Evolutionary conservation across 2,113 vertebrate genomes (phyloP).

Genomic region (Melanostigma gelatinosum): DNA sequence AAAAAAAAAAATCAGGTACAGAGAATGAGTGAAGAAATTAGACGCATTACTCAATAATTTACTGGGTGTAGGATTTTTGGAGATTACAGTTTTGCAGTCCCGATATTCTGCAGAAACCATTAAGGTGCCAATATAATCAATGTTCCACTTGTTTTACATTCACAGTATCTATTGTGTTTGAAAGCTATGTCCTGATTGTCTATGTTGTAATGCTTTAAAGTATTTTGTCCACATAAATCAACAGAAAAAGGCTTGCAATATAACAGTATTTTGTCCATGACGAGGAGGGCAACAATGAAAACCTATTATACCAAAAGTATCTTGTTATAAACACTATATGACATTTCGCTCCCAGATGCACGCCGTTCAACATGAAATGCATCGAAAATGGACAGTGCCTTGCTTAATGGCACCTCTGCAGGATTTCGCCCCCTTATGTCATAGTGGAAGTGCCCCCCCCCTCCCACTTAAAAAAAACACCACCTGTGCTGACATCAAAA

Average conservation of each 20-base stretch:
- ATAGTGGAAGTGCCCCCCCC: not conserved
- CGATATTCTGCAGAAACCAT: not conserved
- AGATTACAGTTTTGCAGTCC: not conserved
- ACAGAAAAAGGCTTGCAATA: not conserved
- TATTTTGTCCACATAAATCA: not conserved
- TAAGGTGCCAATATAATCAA: not conserved
- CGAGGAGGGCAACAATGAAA: not conserved
- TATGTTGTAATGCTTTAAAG: not conserved
- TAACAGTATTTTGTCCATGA: not conserved
- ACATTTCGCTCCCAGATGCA: not conserved
- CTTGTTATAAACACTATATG: not conserved
- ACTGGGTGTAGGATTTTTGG: not conserved
- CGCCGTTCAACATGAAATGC: not conserved
- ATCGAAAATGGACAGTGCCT: not conserved
- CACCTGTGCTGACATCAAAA: not conserved
- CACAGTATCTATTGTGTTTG: not conserved
- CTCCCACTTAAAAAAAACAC: not conserved
- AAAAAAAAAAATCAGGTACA: not conserved
- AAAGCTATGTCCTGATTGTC: not conserved
- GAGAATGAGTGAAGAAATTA: slow-evolving; percentile 5
- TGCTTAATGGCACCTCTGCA: not conserved
- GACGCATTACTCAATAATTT: not conserved
- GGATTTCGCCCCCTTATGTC: not conserved
- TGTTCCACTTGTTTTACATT: not conserved
- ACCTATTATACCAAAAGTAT: not conserved